Evolutionary conservation across 2,113 vertebrate species (phyloP).

Genomic region (Rhea americana): DNA sequence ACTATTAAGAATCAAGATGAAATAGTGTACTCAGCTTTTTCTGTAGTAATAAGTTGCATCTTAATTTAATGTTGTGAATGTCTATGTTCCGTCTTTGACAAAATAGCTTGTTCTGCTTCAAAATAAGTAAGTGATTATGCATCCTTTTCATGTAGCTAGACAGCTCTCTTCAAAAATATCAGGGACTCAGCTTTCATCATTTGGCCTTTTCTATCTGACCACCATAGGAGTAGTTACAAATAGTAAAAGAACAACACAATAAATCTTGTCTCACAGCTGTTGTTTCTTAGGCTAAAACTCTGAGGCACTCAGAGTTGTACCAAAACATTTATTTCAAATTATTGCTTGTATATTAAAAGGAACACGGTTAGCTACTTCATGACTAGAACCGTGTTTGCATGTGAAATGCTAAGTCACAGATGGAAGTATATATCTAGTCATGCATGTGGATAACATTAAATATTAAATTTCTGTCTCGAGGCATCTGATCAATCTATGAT

Average conservation of each 20-base stretch:
- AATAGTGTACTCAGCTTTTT: no score
- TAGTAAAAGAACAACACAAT: neutral
- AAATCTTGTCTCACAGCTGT: neutral
- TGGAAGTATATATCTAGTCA: neutral
- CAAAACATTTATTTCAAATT: slow-evolving; percentile 38
- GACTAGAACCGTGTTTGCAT: neutral
- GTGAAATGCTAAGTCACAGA: neutral
- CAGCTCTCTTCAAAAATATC: accelerated
- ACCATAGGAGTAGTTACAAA: neutral
- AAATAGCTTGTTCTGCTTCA: neutral
- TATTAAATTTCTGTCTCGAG: neutral
- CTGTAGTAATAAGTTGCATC: neutral
- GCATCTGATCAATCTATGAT: neutral
- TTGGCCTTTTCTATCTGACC: neutral
- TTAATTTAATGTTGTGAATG: neutral
- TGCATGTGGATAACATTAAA: neutral
- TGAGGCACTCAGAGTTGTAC: neutral
- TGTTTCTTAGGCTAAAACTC: neutral
- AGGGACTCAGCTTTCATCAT: neutral
- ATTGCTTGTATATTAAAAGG: neutral
- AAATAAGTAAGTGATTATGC: neutral
- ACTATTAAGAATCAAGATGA: no score
- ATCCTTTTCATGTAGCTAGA: neutral
- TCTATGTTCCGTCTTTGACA: neutral
- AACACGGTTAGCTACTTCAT: neutral